phyloP scores from a whole-genome alignment of 2,113 vertebrate species.

The Poecile atricapillus region DNA sequence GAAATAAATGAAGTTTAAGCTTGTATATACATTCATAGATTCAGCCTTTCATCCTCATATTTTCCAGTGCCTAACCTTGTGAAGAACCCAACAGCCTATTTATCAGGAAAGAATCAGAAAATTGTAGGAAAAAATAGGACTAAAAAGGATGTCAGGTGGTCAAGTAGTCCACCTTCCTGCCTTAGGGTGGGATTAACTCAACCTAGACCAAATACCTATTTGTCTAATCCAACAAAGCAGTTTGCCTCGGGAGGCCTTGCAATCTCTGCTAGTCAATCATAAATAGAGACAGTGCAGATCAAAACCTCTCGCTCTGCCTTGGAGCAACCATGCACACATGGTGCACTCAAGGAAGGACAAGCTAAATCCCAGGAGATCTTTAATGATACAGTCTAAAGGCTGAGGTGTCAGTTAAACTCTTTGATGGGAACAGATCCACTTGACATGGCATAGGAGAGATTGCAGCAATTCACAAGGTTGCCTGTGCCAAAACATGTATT shows the following conservation, averaged over 20 bases:
- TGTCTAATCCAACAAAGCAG: slow-evolving; percentile 33
- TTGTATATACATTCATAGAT: not conserved
- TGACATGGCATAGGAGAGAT: not conserved
- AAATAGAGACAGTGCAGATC: slow-evolving; percentile 45
- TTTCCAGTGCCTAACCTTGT: not conserved
- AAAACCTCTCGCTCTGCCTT: slow-evolving; percentile 25
- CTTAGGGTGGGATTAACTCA: slow-evolving; percentile 42
- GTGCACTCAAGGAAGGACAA: slow-evolving; percentile 3
- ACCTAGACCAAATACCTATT: slow-evolving; percentile 38
- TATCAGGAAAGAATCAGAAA: slow-evolving; percentile 15
- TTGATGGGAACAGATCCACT: not conserved
- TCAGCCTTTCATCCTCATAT: not conserved
- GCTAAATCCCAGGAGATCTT: slow-evolving; percentile 16
- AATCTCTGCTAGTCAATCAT: slow-evolving; percentile 56
- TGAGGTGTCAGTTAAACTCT: not conserved
- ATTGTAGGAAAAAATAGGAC: not conserved
- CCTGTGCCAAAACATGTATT: not conserved
- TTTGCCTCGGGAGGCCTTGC: not conserved
- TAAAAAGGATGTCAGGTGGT: slow-evolving; percentile 40
- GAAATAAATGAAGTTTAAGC: not conserved
- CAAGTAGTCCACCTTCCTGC: slow-evolving; percentile 15
- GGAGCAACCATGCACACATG: not conserved
- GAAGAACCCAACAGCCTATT: not conserved
- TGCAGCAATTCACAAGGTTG: not conserved
- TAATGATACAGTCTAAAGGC: slow-evolving; percentile 25